Evolutionary conservation across 2,888 invertebrate species (phyloP), one percentile per base, ranked within the genome.

Genomic region (Alsophila aescularia): DNA sequence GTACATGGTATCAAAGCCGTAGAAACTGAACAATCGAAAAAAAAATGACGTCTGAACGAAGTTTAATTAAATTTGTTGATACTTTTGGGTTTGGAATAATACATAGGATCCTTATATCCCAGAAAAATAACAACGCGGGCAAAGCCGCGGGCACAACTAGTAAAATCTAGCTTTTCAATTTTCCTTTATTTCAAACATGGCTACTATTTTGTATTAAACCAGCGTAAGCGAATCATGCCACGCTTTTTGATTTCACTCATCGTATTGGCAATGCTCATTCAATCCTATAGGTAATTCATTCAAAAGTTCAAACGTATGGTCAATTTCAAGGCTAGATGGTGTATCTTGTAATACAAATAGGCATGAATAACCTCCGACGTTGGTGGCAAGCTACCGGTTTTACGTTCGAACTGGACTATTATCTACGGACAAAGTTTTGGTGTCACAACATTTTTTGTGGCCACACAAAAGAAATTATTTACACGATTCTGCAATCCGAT

Each of bases 381-480:
- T 75, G 76, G 75, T 73, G 81, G 75, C 66, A 58, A 65, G 79
- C 88, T 87, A 90, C 90, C 86, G 86, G 89, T 88, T 87, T 85
- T 87, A 85, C 84, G 73, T 69, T 64, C 73, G 73, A 77, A 72
- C 68, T 67, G 69, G 58, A 67, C 72, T 72, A 79, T 79, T 81
- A 83, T 78, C 79, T 77, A 74, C 69, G 75, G 66, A 66, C 69
- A 66, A 73, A 72, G 72, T 72, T 76, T 75, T 50, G 72, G 69
- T 79, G 82, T 81, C 81, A 81, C 76, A 82, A 81, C 78, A 75
- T 73, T 77, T 82, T 83, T 79, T 77, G 72, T 73, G 66, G 61
- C 64, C 63, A 64, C 73, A 70, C 71, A 75, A 79, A 79, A 71
- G 64, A 67, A 73, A 73, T 79, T 74, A 75, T 71, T 73, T 74